These are phyloP conservation scores for Ectemnius lituratus DNA, from an alignment of 2,888 invertebrate species.

Conservation along the genomic window DNA sequence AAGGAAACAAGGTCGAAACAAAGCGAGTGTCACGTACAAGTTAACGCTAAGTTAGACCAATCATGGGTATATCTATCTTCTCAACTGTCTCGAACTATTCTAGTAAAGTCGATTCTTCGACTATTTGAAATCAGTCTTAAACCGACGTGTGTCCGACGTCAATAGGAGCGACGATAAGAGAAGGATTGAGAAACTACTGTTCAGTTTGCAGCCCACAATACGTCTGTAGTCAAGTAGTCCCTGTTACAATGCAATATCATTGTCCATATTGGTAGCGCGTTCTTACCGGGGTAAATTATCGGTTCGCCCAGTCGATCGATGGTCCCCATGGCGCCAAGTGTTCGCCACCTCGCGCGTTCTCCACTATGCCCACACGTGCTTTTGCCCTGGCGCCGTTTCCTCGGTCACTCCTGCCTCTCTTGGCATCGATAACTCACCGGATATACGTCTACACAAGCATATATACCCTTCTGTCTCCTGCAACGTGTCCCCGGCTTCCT, in stretches of 20 bases:
- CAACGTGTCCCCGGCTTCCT: background rate
- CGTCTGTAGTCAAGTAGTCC: constrained; percentile 23
- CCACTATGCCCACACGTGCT: constrained; percentile 34
- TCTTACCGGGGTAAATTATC: constrained; percentile 44
- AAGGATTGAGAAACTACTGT: constrained; percentile 38
- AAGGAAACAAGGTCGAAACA: constrained; percentile 3
- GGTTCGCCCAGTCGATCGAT: constrained; percentile 48
- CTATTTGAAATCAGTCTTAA: too few relatives aligned
- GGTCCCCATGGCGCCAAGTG: constrained; percentile 52
- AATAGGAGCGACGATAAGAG: constrained; percentile 35
- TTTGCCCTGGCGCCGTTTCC: constrained; percentile 25
- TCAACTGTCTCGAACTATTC: too few relatives aligned
- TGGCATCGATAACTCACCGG: constrained; percentile 31
- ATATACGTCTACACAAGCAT: background rate
- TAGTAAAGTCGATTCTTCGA: too few relatives aligned
- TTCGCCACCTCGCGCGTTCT: constrained; percentile 22
- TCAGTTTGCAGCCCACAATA: constrained; percentile 45
- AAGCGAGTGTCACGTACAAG: background rate
- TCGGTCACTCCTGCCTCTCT: constrained; percentile 15
- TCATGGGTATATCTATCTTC: constrained; percentile 7
- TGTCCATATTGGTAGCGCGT: constrained; percentile 52
- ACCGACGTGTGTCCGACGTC: background rate
- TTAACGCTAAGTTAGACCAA: background rate
- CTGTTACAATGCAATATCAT: constrained; percentile 45
- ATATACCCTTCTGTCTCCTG: too few relatives aligned